These are phyloP conservation scores for Drosophila stalkeri DNA, from an alignment of 2,888 invertebrate genomes.

Conservation along the genomic window DNA sequence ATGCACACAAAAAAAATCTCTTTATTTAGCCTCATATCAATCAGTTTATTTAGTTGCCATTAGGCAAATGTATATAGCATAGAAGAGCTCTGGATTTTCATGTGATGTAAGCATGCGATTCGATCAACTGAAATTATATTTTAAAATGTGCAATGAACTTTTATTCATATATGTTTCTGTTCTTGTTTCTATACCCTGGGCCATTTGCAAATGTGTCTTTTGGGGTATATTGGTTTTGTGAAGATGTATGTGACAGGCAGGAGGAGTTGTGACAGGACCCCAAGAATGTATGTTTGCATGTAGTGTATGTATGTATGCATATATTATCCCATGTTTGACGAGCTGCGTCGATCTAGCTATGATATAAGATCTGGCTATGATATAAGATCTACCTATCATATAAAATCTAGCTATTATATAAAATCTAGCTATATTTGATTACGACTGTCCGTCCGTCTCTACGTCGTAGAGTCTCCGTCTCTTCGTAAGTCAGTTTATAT, in stretches of 20 bases:
- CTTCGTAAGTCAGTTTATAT: too few relatives aligned
- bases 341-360: too few relatives aligned
- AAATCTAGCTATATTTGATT: too few relatives aligned
- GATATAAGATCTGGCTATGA: too few relatives aligned
- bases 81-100: background rate
- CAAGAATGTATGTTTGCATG: too few relatives aligned
- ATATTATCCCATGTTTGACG: too few relatives aligned
- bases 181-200: background rate
- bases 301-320: too few relatives aligned
- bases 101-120: background rate
- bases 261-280: background rate
- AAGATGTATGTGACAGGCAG: background rate
- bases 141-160: background rate
- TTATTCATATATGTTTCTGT: background rate
- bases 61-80: background rate
- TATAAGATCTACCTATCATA: too few relatives aligned
- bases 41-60: slow-evolving; percentile 19
- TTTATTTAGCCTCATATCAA: slow-evolving; percentile 20
- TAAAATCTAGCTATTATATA: too few relatives aligned
- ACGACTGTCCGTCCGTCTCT: too few relatives aligned
- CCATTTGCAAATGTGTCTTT: background rate
- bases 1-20: slow-evolving; percentile 14
- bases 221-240: background rate
- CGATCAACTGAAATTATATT: background rate
- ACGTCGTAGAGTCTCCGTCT: too few relatives aligned